Conservation (phyloP, 2,113 vertebrate genomes). For the Notiomystis cincta region DNA sequence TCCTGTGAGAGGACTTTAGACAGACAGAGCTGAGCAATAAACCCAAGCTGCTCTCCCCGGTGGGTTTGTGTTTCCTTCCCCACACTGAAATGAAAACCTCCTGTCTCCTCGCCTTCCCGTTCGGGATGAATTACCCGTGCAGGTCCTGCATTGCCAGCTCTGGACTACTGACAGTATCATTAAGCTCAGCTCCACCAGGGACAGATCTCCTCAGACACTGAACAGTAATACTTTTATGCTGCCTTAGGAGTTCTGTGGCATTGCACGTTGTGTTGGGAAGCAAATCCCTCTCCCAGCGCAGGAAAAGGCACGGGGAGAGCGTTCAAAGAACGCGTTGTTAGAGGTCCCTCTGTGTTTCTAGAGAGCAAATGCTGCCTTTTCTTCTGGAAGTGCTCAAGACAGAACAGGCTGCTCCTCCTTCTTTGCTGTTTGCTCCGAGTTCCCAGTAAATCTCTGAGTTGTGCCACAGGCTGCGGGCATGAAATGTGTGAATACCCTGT, state of each 20-base stretch:
- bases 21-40: conserved; percentile 30
- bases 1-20: not conserved
- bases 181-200: conserved; percentile 14
- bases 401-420: not conserved
- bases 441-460: not conserved
- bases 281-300: not conserved
- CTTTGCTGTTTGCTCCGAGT: not conserved
- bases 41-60: not conserved
- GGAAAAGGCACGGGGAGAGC: not conserved
- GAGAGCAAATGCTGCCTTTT: not conserved
- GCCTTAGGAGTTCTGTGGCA: conserved; percentile 3
- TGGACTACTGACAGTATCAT: conserved; percentile 7
- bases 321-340: conserved; percentile 5
- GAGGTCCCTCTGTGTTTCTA: not conserved
- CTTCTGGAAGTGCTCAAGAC: not conserved
- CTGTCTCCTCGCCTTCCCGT: not conserved
- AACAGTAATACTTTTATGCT: conserved; percentile 49
- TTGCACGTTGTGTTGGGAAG: not conserved
- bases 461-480: not conserved
- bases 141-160: not conserved
- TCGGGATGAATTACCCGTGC: conserved; percentile 25
- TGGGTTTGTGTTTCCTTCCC: conserved; percentile 27
- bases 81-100: conserved; percentile 43
- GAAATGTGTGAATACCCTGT: not conserved
- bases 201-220: not conserved